phyloP scores from a whole-genome alignment of 1,140 invertebrate species.

The Pogonognathellus flavescens region DNA sequence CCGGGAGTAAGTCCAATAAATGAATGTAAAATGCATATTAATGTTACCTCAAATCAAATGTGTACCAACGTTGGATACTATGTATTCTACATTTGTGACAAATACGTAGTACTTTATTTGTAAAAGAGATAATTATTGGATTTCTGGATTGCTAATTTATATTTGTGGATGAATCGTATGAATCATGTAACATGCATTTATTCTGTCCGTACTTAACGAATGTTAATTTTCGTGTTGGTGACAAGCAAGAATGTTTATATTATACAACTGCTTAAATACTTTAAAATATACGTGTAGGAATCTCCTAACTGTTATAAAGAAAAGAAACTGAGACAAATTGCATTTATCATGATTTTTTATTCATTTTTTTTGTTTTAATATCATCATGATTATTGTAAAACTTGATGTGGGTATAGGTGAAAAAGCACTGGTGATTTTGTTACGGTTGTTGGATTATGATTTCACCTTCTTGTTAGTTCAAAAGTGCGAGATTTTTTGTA shows the following conservation, averaged over 20 bases:
- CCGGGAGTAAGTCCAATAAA: no score
- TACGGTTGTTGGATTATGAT: background rate
- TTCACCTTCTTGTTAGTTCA: background rate
- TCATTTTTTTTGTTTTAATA: background rate
- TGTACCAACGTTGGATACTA: no score
- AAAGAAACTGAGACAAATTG: background rate
- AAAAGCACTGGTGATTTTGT: background rate
- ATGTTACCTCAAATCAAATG: no score
- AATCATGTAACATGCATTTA: no score
- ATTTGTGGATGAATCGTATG: no score
- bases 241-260: background rate
- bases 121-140: no score
- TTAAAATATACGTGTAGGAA: background rate
- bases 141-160: no score
- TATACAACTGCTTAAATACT: background rate
- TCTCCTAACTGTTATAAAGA: background rate
- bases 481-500: background rate
- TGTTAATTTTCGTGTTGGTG: background rate
- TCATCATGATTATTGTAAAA: background rate
- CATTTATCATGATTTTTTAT: constrained; percentile 3
- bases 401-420: no score
- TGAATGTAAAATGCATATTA: no score
- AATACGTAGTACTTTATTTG: no score
- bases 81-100: no score
- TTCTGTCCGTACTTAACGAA: background rate